Conservation (phyloP, 1,140 invertebrate species). For the Bombus sylvicola region DNA sequence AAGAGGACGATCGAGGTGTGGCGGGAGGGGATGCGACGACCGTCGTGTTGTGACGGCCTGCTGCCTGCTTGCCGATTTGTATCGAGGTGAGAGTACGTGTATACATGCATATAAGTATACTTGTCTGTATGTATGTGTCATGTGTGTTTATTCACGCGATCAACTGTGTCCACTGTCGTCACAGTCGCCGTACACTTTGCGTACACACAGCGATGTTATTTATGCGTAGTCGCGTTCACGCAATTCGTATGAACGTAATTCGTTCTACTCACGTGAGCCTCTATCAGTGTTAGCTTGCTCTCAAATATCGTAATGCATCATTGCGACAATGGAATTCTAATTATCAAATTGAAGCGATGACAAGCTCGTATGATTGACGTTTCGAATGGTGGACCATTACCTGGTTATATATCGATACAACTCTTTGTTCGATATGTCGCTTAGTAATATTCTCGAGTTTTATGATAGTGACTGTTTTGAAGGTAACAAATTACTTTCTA, state of each 20-base stretch:
- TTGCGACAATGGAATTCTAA: slow-evolving; percentile 16
- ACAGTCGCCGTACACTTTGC: slow-evolving; percentile 9
- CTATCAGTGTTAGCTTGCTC: not conserved
- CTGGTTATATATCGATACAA: not conserved
- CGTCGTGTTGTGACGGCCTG: slow-evolving; percentile 60
- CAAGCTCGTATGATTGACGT: not conserved
- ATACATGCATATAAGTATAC: not conserved
- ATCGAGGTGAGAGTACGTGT: slow-evolving; percentile 58
- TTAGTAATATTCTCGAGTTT: not conserved
- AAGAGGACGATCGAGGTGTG: slow-evolving; percentile 20
- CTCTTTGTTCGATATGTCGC: not conserved
- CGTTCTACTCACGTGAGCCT: slow-evolving; percentile 6
- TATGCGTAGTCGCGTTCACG: slow-evolving; percentile 37
- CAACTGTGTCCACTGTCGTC: slow-evolving; percentile 23
- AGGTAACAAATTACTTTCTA: not conserved
- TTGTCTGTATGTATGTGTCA: not conserved
- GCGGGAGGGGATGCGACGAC: slow-evolving; percentile 61
- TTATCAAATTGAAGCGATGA: not conserved
- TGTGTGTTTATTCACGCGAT: slow-evolving; percentile 23
- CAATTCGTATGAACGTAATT: slow-evolving; percentile 33
- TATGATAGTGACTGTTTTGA: not conserved
- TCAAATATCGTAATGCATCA: slow-evolving; percentile 16
- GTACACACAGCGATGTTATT: slow-evolving; percentile 40
- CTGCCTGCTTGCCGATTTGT: slow-evolving; percentile 58
- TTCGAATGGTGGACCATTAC: not conserved